phyloP scores from a whole-genome alignment of 2,888 invertebrate genomes.

The Epinotia nisella region DNA sequence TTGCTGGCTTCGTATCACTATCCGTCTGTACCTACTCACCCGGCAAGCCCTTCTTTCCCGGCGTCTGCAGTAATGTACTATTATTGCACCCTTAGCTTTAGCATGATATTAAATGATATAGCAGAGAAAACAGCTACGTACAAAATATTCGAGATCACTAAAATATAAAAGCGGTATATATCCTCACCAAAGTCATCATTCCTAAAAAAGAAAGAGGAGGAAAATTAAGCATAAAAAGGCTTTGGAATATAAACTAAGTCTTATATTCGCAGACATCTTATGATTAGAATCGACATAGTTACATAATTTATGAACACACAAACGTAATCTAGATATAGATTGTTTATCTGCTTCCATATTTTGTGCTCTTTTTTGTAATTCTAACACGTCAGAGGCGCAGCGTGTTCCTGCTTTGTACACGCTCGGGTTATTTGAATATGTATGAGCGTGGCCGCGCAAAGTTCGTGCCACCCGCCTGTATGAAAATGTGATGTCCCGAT shows the following conservation, averaged over 20 bases:
- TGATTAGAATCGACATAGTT: conserved; percentile 45
- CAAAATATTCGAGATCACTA: not conserved
- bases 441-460: conserved; percentile 71
- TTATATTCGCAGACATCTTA: conserved; percentile 49
- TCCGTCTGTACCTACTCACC: too few species aligned
- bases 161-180: not conserved
- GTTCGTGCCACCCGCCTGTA: conserved; percentile 74
- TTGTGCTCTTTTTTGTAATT: conserved; percentile 74
- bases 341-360: conserved; percentile 66
- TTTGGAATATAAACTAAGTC: conserved; percentile 49
- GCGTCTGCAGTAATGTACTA: too few species aligned
- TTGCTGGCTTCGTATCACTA: too few species aligned
- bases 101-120: not conserved
- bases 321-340: conserved; percentile 59
- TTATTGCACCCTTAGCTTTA: not conserved
- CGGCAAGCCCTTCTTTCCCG: too few species aligned
- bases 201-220: not conserved
- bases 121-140: not conserved
- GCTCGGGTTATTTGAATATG: conserved; percentile 79
- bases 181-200: not conserved
- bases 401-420: conserved; percentile 79
- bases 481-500: conserved; percentile 83
- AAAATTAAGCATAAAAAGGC: conserved; percentile 32
- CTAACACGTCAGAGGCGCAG: conserved; percentile 74
- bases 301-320: conserved; percentile 39